These are phyloP conservation scores for Cepaea hortensis DNA, from an alignment of 2,888 invertebrate species.

Conservation along the genomic window DNA sequence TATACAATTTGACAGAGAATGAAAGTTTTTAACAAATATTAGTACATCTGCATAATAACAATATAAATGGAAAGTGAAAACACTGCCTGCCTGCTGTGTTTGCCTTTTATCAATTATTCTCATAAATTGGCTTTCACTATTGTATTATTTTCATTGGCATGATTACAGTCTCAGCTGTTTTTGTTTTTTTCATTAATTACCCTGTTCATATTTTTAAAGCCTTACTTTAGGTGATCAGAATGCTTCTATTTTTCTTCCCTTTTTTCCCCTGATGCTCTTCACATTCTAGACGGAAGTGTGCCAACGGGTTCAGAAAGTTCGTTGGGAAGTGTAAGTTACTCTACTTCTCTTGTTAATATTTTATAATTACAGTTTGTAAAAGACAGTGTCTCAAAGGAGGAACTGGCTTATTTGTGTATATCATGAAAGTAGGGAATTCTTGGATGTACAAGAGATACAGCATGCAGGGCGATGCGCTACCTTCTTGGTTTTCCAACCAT, in stretches of 20 bases:
- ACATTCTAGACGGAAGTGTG: conserved; percentile 36
- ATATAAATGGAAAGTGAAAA: not conserved
- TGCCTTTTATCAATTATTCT: not conserved
- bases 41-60: not conserved
- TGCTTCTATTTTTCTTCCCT: conserved; percentile 19
- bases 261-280: conserved; percentile 1
- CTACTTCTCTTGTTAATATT: conserved; percentile 1
- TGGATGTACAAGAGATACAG: no score
- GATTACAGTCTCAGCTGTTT: not conserved
- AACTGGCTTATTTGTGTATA: no score
- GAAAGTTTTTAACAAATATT: no score
- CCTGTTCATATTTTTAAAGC: not conserved
- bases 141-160: not conserved
- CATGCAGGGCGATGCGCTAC: no score
- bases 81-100: not conserved
- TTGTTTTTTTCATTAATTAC: not conserved
- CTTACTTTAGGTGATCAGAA: not conserved
- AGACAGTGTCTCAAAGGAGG: not conserved
- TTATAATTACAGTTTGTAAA: not conserved
- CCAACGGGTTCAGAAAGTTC: conserved; percentile 42
- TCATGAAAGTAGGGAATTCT: no score
- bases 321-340: conserved; percentile 49
- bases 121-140: not conserved
- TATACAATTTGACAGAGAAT: no score
- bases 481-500: no score